Conservation (phyloP, 2,797 vertebrate genomes). For the Oreochromis grahami region DNA sequence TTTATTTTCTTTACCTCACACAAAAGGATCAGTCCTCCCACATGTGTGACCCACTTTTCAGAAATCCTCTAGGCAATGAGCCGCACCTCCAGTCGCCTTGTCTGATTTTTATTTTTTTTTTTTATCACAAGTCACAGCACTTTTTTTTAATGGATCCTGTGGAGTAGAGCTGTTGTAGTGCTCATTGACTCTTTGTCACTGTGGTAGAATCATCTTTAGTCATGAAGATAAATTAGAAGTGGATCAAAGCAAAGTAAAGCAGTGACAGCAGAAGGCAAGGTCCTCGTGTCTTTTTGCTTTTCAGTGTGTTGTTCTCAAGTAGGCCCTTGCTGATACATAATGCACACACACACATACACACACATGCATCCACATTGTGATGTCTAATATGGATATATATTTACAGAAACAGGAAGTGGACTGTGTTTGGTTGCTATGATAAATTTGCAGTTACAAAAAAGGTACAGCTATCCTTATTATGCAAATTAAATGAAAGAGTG, state of each 20-base stretch:
- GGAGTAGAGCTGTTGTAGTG: slow-evolving; percentile 8
- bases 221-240: slow-evolving; percentile 35
- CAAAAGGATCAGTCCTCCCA: slow-evolving; percentile 47
- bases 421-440: neutral
- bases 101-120: slow-evolving; percentile 8
- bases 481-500: neutral
- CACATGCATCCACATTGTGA: neutral
- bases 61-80: slow-evolving; percentile 62
- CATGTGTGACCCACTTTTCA: slow-evolving; percentile 63
- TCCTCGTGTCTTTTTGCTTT: slow-evolving; percentile 15
- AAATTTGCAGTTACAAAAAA: neutral
- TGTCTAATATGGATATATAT: neutral
- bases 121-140: slow-evolving; percentile 50
- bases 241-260: slow-evolving; percentile 39
- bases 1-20: slow-evolving; percentile 56
- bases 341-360: accelerated
- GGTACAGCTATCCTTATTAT: neutral
- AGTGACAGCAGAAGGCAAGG: slow-evolving; percentile 10
- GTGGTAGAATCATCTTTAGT: slow-evolving; percentile 36
- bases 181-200: slow-evolving; percentile 42
- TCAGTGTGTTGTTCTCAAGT: slow-evolving; percentile 16
- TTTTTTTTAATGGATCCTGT: slow-evolving; percentile 19
- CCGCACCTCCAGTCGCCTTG: slow-evolving; percentile 55
- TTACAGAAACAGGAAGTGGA: neutral
- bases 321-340: neutral